Evolutionary conservation across 2,888 invertebrate species (phyloP).

Genomic region (Tetropium fuscum): DNA sequence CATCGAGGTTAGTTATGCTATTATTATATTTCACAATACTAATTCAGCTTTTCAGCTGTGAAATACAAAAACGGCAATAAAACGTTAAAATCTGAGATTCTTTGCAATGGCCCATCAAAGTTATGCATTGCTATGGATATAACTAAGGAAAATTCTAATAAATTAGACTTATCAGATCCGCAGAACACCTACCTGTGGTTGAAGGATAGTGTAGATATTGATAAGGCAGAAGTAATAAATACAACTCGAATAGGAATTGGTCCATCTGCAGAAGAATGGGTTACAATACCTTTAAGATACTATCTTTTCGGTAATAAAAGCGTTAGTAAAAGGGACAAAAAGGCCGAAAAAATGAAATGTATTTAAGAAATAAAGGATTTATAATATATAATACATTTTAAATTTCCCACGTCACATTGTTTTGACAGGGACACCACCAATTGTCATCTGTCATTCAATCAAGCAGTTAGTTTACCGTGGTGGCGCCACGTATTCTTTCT

Average conservation of each 20-base stretch:
- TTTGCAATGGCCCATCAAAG: conserved; percentile 80
- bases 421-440: no score
- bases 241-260: conserved; percentile 73
- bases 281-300: conserved; percentile 72
- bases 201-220: conserved; percentile 55
- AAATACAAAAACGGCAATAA: background rate
- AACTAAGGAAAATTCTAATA: conserved; percentile 68
- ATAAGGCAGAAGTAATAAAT: conserved; percentile 62
- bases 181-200: conserved; percentile 64
- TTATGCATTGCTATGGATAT: conserved; percentile 74
- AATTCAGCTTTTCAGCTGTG: background rate
- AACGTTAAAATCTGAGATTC: conserved; percentile 59
- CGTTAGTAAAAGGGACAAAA: conserved; percentile 72
- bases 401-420: no score
- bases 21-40: background rate
- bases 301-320: conserved; percentile 70
- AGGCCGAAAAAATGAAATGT: conserved; percentile 64
- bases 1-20: conserved; percentile 48
- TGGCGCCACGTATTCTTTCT: conserved; percentile 44
- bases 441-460: no score
- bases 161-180: conserved; percentile 65
- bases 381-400: no score
- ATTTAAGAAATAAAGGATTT: no score
- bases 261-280: conserved; percentile 72
- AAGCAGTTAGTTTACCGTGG: no score